Percentiles rank a stretch among this genome's conserved stretches.
Conservation (phyloP, 2,888 invertebrate genomes). For the Keiferia lycopersicella region DNA sequence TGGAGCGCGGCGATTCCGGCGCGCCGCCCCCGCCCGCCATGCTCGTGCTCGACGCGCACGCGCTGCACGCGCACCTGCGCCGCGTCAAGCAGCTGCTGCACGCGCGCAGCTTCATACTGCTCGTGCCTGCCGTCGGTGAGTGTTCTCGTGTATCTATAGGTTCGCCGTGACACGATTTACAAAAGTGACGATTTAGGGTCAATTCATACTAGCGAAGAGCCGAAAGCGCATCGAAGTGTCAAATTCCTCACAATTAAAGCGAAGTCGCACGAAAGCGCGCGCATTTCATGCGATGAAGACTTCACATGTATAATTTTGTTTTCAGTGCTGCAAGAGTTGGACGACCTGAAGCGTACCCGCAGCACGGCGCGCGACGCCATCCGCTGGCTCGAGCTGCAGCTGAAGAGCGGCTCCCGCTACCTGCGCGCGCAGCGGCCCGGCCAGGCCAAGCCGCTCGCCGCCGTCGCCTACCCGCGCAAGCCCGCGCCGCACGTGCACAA, state of each 20-base stretch:
- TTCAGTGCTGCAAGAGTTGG: slow-evolving; percentile 93
- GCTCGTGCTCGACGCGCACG: slow-evolving; percentile 92
- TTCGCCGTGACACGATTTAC: too few relatives aligned
- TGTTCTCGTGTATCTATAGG: too few relatives aligned
- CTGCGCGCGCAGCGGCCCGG: slow-evolving; percentile 92
- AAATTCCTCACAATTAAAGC: too few relatives aligned
- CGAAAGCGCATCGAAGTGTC: too few relatives aligned
- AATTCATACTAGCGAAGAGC: too few relatives aligned
- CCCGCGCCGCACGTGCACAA: slow-evolving; percentile 80
- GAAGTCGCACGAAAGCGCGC: too few relatives aligned
- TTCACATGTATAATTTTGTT: slow-evolving; percentile 37
- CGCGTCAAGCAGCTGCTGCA: slow-evolving; percentile 91
- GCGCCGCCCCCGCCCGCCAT: slow-evolving; percentile 85
- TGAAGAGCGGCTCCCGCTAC: slow-evolving; percentile 92
- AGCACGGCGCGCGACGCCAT: slow-evolving; percentile 94
- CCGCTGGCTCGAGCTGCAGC: slow-evolving; percentile 94
- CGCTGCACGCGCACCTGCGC: slow-evolving; percentile 87
- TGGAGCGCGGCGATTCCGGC: slow-evolving; percentile 85
- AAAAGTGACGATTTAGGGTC: too few relatives aligned
- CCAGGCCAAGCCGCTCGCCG: slow-evolving; percentile 86
- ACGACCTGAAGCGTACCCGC: slow-evolving; percentile 92
- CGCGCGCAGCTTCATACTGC: slow-evolving; percentile 91
- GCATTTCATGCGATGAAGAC: too few relatives aligned
- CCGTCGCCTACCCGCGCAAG: slow-evolving; percentile 75
- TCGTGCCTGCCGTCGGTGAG: slow-evolving; percentile 93